phyloP scores from a whole-genome alignment of 92 coral and sea anemone genomes.

The Epizoanthus ramosus region DNA sequence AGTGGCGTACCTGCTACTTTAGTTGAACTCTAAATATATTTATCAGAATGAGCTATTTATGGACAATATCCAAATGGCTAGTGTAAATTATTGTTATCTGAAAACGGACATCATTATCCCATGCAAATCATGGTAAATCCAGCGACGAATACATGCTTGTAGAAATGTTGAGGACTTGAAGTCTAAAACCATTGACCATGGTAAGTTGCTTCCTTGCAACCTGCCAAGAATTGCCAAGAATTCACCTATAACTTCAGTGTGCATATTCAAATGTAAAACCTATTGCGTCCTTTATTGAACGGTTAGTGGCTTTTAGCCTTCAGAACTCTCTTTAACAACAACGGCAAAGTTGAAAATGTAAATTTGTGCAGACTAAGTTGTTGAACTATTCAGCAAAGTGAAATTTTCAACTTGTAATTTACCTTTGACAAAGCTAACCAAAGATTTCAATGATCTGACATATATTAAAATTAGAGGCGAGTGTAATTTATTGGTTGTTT shows the following conservation, averaged over 20 bases:
- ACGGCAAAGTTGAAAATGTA: constrained; percentile 37
- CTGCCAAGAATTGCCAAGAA: constrained; percentile 84
- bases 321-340: constrained; percentile 13
- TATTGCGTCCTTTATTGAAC: constrained; percentile 65
- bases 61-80: constrained; percentile 72
- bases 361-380: constrained; percentile 25
- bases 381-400: constrained; percentile 65
- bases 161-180: constrained; percentile 36
- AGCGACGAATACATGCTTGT: constrained; percentile 57
- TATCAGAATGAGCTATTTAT: constrained; percentile 68
- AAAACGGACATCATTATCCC: constrained; percentile 47
- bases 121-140: constrained; percentile 30
- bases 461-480: constrained; percentile 85
- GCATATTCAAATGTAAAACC: constrained; percentile 75
- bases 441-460: constrained; percentile 85
- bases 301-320: constrained; percentile 73
- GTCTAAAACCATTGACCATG: constrained; percentile 58
- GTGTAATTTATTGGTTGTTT: constrained; percentile 71
- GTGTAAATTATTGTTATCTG: constrained; percentile 86
- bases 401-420: constrained; percentile 78
- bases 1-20: constrained; percentile 93
- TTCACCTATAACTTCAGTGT: constrained; percentile 74
- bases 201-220: constrained; percentile 65
- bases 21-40: constrained; percentile 67
- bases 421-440: constrained; percentile 91